Base-by-base conservation (phyloP, 2,797 vertebrate genomes). In the Xenops minutus region DNA sequence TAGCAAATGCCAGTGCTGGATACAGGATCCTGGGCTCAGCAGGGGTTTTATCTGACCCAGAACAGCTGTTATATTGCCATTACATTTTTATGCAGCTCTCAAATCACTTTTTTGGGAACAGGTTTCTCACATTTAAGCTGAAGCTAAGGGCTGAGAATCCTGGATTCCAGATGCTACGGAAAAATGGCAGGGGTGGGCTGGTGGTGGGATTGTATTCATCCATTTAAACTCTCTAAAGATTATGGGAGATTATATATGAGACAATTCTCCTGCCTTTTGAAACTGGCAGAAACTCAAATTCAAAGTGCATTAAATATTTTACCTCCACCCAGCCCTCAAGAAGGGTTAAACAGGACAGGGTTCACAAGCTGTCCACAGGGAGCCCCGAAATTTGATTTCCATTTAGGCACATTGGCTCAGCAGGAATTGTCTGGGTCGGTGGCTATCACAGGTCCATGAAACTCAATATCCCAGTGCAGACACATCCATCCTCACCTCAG, bases 391-490 rank as follows among this genome's bases (percentile, higher is more conserved):
- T 72, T 64, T 44, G 27, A 58, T 37, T 81, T 80, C 36, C 19
- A 36, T 56, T 85, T 69, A 62, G 56, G 44, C 19, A 80, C 8
- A 29, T 20, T 7, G 41, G 5, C 14, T 77, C 7, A 3, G n/a
- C 27, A 93, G 72, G 49, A 80, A 56, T 88, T 88, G 34, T 30
- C 30, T 68, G 36, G 6, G 29, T 12, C 4, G 0, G 14, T 62
- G 46, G 36, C 52, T 72, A 4, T 49, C 24, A 63, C 23, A 89
- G 32, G n/a, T 29, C 46, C n/a, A 43, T 0, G 6, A 43, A 86
- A 32, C 30, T 20, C 34, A 79, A 1, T 49, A 67, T 61, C 24
- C 11, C 56, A 39, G 44, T 0, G 1, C 0, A 1, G 44, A 71
- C 41, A 75, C 37, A 20, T 74, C 23, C 44, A 55, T 54, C 44